A percentile compares a stretch with the other conserved stretches of the same genome.
These are phyloP conservation scores for Ictalurus punctatus DNA, from an alignment of 2,113 vertebrate species.

Conservation along the genomic window DNA sequence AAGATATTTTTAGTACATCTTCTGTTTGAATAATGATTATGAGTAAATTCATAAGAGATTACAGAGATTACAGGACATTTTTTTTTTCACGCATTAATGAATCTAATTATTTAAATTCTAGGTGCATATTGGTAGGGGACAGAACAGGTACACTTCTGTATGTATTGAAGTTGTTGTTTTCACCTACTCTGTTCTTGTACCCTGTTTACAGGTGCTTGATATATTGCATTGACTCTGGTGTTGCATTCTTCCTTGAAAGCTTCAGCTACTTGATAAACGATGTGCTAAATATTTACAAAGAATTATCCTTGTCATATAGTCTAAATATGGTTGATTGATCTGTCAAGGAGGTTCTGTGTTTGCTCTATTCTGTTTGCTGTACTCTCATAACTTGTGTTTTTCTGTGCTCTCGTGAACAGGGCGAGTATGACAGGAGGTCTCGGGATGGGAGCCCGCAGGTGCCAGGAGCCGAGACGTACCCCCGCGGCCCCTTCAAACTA, in stretches of 20 bases:
- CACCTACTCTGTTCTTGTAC: background rate
- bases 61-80: background rate
- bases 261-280: conserved; percentile 54
- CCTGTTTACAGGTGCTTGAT: background rate
- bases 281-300: conserved; percentile 53
- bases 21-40: background rate
- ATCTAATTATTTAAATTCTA: background rate
- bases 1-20: background rate
- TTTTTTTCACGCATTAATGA: background rate
- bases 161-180: background rate
- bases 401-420: conserved; percentile 66
- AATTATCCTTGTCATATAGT: conserved; percentile 35
- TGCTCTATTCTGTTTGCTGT: background rate
- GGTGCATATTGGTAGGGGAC: background rate
- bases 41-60: background rate
- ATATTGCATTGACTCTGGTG: background rate
- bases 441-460: conserved; percentile 85
- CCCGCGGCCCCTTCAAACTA: conserved; percentile 89
- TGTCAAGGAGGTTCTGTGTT: background rate
- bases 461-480: conserved; percentile 86
- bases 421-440: conserved; percentile 87
- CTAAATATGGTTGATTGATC: conserved; percentile 50
- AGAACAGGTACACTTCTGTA: background rate
- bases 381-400: background rate
- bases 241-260: background rate